Evolutionary conservation across 2,888 invertebrate genomes (phyloP), one percentile per base, ranked within the genome.

Genomic region (Philonicus albiceps): DNA sequence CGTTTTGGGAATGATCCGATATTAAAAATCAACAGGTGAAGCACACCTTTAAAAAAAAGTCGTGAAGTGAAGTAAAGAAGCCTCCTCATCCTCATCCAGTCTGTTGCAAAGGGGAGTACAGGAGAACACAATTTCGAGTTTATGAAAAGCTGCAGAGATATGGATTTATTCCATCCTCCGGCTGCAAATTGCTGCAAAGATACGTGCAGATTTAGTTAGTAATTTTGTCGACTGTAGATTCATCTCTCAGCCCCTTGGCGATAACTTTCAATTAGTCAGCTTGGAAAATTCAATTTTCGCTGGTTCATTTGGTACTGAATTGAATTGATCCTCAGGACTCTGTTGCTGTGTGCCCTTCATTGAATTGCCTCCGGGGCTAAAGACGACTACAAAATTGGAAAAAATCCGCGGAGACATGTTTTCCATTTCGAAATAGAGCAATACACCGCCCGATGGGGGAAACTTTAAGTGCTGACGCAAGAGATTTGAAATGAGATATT

Each of bases 251-350:
- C 22, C 64, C 64, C 64, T n/a, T 11, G 22, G 27, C 37, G 34
- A 83, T 55, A 34, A 37, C 22, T 64, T 83, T 83, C 81, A 83
- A 83, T 83, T 83, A 83, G 81, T 64, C 55, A 31, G 55, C 64
- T 55, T 7, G 80, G 80, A 64, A 64, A 83, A 83, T 83, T 83
- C 81, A 83, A 83, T 83, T 83, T 64, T 64, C 22, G 37, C 64
- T 64, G 81, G 22, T 83, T 83, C 81, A 83, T 83, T 83, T 83
- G 37, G 13, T 37, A 6, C 37, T 83, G 64, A 83, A 83, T 64
- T 34, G 64, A 64, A 64, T 81, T 64, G 81, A 55, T 49, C 30
- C 49, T n/a, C 7, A 13, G 49, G 27, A 78, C n/a, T 30, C 34
- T 55, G 55, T 83, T 34, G 3, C 64, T 11, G 43, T 19, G 43